Evolutionary conservation across 2,797 vertebrate species (phyloP), one percentile per base, ranked within the genome.

Genomic region (Holocentrus rufus): DNA sequence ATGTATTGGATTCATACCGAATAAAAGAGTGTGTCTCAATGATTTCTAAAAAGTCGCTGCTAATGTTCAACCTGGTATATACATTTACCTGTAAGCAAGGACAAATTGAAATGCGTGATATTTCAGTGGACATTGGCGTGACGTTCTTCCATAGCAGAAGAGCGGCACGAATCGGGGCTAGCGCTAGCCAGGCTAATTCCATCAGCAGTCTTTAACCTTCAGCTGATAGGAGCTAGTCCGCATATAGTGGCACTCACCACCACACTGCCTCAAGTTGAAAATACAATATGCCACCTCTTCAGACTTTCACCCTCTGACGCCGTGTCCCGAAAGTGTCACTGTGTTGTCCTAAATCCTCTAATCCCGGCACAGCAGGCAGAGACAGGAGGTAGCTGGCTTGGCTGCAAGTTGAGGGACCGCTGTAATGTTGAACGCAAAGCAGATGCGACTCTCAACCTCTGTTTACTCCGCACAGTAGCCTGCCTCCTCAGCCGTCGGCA

Each of bases 151-250:
- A 5, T 61, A 27, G 63, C 55, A 7, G 31, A 58, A 55, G 7
- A 63, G 10, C 57, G 18, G 59, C 30, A 25, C 50, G 11, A 2
- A 62, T 39, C 30, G 59, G 70, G 46, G 90, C 90, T 89, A 90
- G 55, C 58, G 87, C 58, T 91, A 91, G 83, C 89, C 73, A 1
- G 78, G 81, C 81, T 91, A 92, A 88, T 90, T 86, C 85, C 83
- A 88, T 88, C 87, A 81, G 75, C 85, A 81, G 44, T 79, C 85
- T 90, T 85, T 92, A 92, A 92, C 91, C 91, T 92, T 92, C 91
- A 92, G 83, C 79, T 74, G 89, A 85, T 55, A 46, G 59, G 64
- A 83, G 85, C 86, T 83, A 81, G 79, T 86, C 84, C 72, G 79
- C 76, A 58, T 49, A 83, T 13, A 65, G 77, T 49, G 77, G 60